Base-by-base conservation (phyloP, 2,113 vertebrate species). In the Aspidoscelis tigris region DNA sequence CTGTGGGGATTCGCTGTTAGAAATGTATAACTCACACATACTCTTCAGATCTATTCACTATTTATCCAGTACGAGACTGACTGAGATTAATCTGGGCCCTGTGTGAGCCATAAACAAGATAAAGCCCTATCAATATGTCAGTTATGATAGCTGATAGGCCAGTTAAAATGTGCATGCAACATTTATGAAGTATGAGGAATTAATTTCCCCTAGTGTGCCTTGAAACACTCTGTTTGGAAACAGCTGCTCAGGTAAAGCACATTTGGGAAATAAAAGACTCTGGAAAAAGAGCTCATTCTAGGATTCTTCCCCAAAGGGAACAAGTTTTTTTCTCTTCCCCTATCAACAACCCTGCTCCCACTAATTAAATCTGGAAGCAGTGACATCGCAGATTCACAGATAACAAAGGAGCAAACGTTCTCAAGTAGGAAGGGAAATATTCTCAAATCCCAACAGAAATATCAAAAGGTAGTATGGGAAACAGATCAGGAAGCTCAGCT, bases 141-240 rank as follows among this genome's bases (percentile, higher is more conserved):
- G 68, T 39, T 78, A 83, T 20, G 80, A 9, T 0, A 0, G 84
- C 82, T 55, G 39, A 82, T n/a, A 24, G 33, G 77, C 26, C 71
- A 66, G 26, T 26, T 82, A 81, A 47, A 33, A n/a, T 70, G 0
- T 11, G 1, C 2, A 1, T 5, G n/a, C 75, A 70, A 85, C 75
- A 71, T 0, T 16, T 0, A 9, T 50, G 58, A 68, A n/a, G 12
- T 50, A 80, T 58, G 6, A 41, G 76, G 76, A 80, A 39, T 68
- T 64, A 81, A 0, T 2, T 22, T 10, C 58, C 8, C 72, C 24
- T 26, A 26, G 41, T 1, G 39, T 1, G 12, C n/a, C 64, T 65
- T 0, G 1, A 65, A 76, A 18, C 1, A 2, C 0, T 39, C 75
- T 9, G 39, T 0, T 1, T 0, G 41, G 9, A 1, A 18, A 22